A percentile compares a stretch with the other conserved stretches of the same genome.
Evolutionary conservation across 2,888 invertebrate species (phyloP).

Genomic region (Rugalucina vietnamica): DNA sequence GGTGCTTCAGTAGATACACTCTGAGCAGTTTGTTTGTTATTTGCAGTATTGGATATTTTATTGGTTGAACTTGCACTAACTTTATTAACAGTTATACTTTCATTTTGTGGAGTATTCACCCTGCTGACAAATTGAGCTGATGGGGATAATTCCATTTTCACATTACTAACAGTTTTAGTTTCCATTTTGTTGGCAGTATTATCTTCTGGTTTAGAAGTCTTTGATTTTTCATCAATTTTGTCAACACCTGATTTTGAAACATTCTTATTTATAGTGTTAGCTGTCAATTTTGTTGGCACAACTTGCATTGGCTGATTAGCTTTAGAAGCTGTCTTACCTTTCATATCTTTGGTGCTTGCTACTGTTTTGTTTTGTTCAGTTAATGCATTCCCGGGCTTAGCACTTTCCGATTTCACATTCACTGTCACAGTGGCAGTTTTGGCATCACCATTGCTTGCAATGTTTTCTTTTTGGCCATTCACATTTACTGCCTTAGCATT

Average conservation of each 20-base stretch:
- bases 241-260: constrained; percentile 46
- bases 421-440: background rate
- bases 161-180: constrained; percentile 40
- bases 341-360: background rate
- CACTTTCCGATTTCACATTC: background rate
- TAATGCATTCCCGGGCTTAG: background rate
- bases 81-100: constrained; percentile 4
- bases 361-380: background rate
- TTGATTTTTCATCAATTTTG: constrained; percentile 28
- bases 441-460: background rate
- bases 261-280: constrained; percentile 60
- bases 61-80: background rate
- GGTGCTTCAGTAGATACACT: background rate
- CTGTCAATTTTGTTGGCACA: constrained; percentile 66
- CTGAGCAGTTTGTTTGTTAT: background rate
- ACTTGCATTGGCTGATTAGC: constrained; percentile 54
- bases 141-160: constrained; percentile 47
- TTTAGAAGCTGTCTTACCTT: constrained; percentile 15
- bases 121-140: constrained; percentile 45
- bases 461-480: background rate
- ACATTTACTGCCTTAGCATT: too few relatives aligned
- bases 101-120: background rate
- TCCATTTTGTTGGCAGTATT: constrained; percentile 11
- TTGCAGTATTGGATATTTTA: background rate
- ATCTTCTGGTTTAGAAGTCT: constrained; percentile 16